Evolutionary conservation across 2,113 vertebrate genomes (phyloP).

Genomic region (Condylura cristata): DNA sequence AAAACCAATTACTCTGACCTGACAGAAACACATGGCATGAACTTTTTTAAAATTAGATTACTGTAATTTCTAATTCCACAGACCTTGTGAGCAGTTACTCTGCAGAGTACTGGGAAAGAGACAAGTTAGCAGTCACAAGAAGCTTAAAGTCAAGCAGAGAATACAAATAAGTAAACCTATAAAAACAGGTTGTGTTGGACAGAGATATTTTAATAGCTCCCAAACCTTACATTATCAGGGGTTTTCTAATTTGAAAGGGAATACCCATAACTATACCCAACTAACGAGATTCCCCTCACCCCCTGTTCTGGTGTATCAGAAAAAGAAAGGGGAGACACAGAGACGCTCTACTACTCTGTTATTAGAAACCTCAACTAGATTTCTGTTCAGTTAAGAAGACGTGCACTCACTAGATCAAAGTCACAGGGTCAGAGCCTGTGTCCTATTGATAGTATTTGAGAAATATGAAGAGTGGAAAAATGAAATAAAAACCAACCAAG

Average conservation of each 20-base stretch:
- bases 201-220: background rate
- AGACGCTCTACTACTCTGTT: background rate
- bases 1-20: background rate
- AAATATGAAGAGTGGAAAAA: background rate
- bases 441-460: background rate
- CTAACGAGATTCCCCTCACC: background rate
- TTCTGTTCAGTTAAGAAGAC: background rate
- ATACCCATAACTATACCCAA: background rate
- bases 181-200: background rate
- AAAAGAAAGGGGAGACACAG: background rate
- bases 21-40: background rate
- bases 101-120: background rate
- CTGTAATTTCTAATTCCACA: background rate
- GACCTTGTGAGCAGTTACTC: background rate
- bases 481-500: background rate
- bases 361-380: background rate
- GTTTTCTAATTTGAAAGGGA: background rate
- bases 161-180: background rate
- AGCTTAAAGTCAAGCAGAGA: background rate
- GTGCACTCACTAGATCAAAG: background rate
- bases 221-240: background rate
- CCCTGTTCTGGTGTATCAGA: background rate
- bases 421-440: background rate
- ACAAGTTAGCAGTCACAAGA: background rate
- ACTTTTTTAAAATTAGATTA: background rate